phyloP scores from a whole-genome alignment of 1,140 invertebrate genomes.

The Bombus breviceps region DNA sequence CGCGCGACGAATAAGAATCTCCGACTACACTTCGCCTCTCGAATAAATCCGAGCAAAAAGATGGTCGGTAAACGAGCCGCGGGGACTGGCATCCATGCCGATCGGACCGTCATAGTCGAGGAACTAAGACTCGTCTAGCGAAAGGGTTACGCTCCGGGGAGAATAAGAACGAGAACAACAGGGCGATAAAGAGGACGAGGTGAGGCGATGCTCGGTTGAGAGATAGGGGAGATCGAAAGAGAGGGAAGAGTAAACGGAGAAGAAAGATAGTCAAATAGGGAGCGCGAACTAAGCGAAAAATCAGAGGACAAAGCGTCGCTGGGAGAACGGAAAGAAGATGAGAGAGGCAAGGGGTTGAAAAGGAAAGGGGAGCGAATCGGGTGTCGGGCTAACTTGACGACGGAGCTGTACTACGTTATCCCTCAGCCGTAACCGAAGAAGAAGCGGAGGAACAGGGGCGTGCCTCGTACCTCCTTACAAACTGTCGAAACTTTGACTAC shows the following conservation, averaged over 20 bases:
- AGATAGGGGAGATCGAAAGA: not conserved
- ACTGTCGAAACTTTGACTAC: slow-evolving; percentile 72
- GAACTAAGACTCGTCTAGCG: slow-evolving; percentile 23
- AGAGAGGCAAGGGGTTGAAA: not conserved
- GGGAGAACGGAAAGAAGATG: not conserved
- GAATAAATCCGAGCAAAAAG: slow-evolving; percentile 41
- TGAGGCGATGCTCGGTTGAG: not conserved
- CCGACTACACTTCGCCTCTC: slow-evolving; percentile 21
- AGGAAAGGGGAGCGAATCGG: slow-evolving; percentile 3
- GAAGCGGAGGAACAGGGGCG: slow-evolving; percentile 58
- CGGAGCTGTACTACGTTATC: slow-evolving; percentile 72
- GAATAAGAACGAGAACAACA: slow-evolving; percentile 65
- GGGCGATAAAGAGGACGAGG: slow-evolving; percentile 64
- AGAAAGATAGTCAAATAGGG: not conserved
- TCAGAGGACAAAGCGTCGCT: not conserved
- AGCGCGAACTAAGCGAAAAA: not conserved
- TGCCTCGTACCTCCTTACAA: slow-evolving; percentile 68
- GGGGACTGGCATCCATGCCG: not conserved
- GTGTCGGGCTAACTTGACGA: slow-evolving; percentile 64
- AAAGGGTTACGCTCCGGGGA: slow-evolving; percentile 34
- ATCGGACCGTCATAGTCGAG: not conserved
- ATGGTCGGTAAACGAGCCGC: not conserved
- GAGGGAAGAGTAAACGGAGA: slow-evolving; percentile 6
- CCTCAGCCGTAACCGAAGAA: slow-evolving; percentile 73
- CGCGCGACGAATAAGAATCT: slow-evolving; percentile 43